Evolutionary conservation across 2,888 invertebrate species (phyloP).

Genomic region (Chironomus tentans): DNA sequence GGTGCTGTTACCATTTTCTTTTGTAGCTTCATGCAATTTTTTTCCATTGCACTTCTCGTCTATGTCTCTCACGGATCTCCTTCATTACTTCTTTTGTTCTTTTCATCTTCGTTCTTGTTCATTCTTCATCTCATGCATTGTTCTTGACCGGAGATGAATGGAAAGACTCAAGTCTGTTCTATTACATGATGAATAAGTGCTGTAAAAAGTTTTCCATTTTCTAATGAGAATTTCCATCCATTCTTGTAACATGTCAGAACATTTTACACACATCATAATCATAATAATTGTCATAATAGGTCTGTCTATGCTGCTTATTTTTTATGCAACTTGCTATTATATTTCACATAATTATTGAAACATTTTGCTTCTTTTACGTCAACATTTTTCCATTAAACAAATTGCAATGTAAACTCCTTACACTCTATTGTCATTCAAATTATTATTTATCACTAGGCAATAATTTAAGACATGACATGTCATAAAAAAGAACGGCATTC

Average conservation of each 20-base stretch:
- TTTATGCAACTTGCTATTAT: neutral
- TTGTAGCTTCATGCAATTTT: no score
- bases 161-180: neutral
- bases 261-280: neutral
- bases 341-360: neutral
- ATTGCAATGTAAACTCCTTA: neutral
- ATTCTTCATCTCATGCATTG: neutral
- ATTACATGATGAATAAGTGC: neutral
- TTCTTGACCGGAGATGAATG: neutral
- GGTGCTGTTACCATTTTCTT: no score
- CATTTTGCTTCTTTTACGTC: neutral
- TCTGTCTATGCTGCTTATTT: neutral
- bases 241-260: neutral
- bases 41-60: no score
- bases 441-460: neutral
- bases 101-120: neutral
- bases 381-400: constrained; percentile 8
- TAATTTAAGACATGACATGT: no score
- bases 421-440: constrained; percentile 7
- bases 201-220: neutral
- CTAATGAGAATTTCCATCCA: neutral
- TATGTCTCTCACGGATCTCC: neutral
- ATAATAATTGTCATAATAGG: neutral
- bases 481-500: no score
- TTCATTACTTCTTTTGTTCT: neutral